Evolutionary conservation across 2,113 vertebrate species (phyloP).

Genomic region (Otolemur garnettii): DNA sequence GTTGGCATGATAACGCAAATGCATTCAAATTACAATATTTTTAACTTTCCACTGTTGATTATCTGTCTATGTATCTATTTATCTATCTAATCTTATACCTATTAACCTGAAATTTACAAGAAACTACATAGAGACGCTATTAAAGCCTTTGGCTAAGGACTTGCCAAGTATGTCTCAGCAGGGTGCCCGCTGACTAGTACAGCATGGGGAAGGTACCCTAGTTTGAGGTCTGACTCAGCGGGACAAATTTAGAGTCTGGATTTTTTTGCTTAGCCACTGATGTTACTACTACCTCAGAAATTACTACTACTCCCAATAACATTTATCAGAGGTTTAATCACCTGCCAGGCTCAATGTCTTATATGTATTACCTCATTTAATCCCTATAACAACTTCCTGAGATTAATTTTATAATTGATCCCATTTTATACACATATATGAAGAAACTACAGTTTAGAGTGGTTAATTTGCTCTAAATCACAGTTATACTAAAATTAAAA

Average conservation of each 20-base stretch:
- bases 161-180: not conserved
- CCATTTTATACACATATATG: not conserved
- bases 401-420: not conserved
- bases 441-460: not conserved
- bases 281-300: not conserved
- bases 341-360: not conserved
- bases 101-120: conserved; percentile 36
- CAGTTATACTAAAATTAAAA: not conserved
- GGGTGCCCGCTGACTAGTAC: not conserved
- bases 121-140: not conserved
- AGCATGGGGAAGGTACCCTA: not conserved
- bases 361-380: not conserved
- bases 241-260: not conserved
- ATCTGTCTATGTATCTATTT: not conserved
- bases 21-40: not conserved
- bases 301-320: not conserved
- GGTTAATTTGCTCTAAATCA: not conserved
- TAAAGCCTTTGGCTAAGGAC: not conserved
- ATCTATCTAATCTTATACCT: not conserved
- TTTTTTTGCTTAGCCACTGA: not conserved
- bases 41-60: not conserved
- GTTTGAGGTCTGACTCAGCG: not conserved
- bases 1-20: not conserved
- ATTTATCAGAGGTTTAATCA: not conserved
- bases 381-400: not conserved